These are phyloP conservation scores for Caenorhabditis sp. DNA, from an alignment of 2,888 invertebrate genomes.

Conservation along the genomic window DNA sequence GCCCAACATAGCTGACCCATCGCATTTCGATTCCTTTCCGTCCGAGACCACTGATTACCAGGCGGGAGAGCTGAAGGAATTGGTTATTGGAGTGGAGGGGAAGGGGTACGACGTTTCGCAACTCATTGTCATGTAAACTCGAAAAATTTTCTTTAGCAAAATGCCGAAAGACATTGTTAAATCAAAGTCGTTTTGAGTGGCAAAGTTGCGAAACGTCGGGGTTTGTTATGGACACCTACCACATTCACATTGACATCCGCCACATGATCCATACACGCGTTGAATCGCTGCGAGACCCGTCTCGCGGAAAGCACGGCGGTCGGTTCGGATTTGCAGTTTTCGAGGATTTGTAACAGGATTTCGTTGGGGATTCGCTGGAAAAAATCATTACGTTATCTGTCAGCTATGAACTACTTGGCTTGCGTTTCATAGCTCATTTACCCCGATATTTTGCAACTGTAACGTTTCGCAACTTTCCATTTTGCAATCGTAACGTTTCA, in stretches of 20 bases:
- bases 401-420: too few relatives aligned
- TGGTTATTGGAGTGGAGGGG: too few relatives aligned
- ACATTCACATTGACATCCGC: constrained; percentile 36
- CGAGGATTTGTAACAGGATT: constrained; percentile 60
- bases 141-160: background rate
- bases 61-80: constrained; percentile 69
- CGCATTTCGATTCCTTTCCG: constrained; percentile 65
- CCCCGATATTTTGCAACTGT: too few relatives aligned
- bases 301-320: constrained; percentile 39
- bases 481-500: too few relatives aligned
- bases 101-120: too few relatives aligned
- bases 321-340: constrained; percentile 43
- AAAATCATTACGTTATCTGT: too few relatives aligned
- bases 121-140: too few relatives aligned
- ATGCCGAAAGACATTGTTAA: too few relatives aligned
- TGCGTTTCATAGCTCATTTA: too few relatives aligned
- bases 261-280: constrained; percentile 52
- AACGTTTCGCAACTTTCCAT: too few relatives aligned
- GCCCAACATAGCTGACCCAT: constrained; percentile 64
- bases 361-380: constrained; percentile 69
- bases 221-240: constrained; percentile 8
- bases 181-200: too few relatives aligned
- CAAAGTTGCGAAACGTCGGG: too few relatives aligned
- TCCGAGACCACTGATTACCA: constrained; percentile 58
- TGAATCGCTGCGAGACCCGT: constrained; percentile 60